Percentiles rank a stretch among this genome's conserved stretches.
phyloP scores from a whole-genome alignment of 2,888 invertebrate species.

The Heteropelma amictum region DNA sequence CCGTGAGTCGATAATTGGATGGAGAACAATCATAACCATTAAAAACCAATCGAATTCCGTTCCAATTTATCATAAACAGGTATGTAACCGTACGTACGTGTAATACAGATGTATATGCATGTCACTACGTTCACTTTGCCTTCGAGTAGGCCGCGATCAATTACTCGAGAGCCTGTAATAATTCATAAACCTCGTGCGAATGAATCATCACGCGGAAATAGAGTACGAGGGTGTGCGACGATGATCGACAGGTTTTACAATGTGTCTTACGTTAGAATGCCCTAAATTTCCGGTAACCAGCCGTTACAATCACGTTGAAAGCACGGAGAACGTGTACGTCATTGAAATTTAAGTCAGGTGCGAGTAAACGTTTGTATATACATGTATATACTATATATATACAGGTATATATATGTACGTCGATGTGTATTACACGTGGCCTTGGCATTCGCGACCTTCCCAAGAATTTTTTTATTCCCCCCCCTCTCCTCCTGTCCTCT shows the following conservation, averaged over 20 bases:
- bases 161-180: not conserved
- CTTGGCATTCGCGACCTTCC: slow-evolving; percentile 72
- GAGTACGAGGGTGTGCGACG: not conserved
- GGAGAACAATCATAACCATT: too few species aligned
- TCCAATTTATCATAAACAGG: too few species aligned
- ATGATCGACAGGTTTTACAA: slow-evolving; percentile 28
- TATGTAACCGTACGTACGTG: too few species aligned
- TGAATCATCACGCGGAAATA: slow-evolving; percentile 28
- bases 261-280: too few species aligned
- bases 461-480: slow-evolving; percentile 67
- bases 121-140: not conserved
- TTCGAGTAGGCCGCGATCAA: not conserved
- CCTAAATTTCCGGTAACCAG: too few species aligned
- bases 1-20: too few species aligned
- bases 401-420: slow-evolving; percentile 10
- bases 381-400: not conserved
- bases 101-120: too few species aligned
- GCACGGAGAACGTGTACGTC: slow-evolving; percentile 11
- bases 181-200: not conserved
- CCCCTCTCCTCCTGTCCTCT: too few species aligned
- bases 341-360: slow-evolving; percentile 65
- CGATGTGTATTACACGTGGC: slow-evolving; percentile 60
- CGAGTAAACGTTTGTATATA: slow-evolving; percentile 22
- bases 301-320: not conserved
- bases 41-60: too few species aligned